Base-by-base conservation (phyloP, 30 jellyfish, hydroid and myxozoan species). In the Hydractinia symbiolongicarpus region DNA sequence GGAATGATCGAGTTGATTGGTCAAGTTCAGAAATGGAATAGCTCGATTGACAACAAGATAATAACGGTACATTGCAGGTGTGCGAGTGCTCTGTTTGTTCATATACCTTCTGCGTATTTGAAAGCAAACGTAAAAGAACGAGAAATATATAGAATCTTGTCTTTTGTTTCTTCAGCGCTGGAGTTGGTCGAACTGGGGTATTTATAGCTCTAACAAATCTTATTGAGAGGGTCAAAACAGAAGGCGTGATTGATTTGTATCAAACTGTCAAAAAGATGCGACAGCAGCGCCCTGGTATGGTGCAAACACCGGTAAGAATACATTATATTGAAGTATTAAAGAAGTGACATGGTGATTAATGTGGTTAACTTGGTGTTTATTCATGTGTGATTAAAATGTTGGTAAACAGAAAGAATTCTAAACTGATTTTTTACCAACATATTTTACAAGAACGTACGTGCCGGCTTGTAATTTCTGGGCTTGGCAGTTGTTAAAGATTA, bases 11-110 rank as follows among this genome's bases (percentile, higher is more conserved):
- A 94, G 56, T 76, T 94, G 76, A 88, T 94, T 78, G 99, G 96
- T 2, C 99, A 88, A 51, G 99, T 94, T 15, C 95, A 88, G 30
- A 94, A 88, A 56, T 88, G 99, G 96, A 94, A 88, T 62, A 72
- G 72, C 5, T 20, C 95, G 1, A 30, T 30, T 30, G 92, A 84
- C 13, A 86, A 78, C 66, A 81, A 61, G 67, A 55, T 78, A 15
- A 79, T 88, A 13, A 81, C 94, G 14, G 99, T 94, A n/a, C 99
- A 94, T 61, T 94, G 99, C 96, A 94, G 99, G 99, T 94, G 61
- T 0, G 75, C 54, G 14, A 6, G 52, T 51, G n/a, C 9, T 7
- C 40, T 1, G 0, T 8, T 8, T 8, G 10, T 71, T 0, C 5
- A 19, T 15, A 15, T 20, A 8, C 14, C 9, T 20, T 19, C 0